Conservation (phyloP, 2,113 vertebrate genomes). For the Limanda limanda region DNA sequence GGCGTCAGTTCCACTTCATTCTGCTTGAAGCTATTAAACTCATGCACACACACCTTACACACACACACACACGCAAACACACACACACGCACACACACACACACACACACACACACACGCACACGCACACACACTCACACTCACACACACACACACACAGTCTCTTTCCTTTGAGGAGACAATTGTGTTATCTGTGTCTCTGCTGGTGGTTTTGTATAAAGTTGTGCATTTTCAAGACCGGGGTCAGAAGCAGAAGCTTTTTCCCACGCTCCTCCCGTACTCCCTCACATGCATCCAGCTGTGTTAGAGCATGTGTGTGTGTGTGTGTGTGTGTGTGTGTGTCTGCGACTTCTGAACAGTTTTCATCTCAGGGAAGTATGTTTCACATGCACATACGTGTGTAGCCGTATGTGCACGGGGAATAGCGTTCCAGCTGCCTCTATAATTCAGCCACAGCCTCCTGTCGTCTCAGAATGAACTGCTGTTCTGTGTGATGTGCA, state of each 20-base stretch:
- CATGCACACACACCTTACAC: background rate
- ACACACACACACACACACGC: no score
- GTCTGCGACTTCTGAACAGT: background rate
- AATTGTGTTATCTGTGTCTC: conserved; percentile 46
- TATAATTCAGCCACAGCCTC: conserved; percentile 50
- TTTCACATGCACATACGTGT: conserved; percentile 1
- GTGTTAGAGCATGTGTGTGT: background rate
- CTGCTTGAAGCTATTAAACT: conserved; percentile 30
- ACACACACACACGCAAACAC: no score
- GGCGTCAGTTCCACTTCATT: conserved; percentile 34
- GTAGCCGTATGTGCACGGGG: conserved; percentile 4
- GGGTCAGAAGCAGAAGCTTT: conserved; percentile 29
- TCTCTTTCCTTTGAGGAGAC: conserved; percentile 22
- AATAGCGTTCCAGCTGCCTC: conserved; percentile 24
- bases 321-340: no score
- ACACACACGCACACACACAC: no score
- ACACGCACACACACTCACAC: no score
- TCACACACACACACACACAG: background rate
- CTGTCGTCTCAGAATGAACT: conserved; percentile 45
- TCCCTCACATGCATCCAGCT: conserved; percentile 21
- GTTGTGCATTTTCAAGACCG: conserved; percentile 33
- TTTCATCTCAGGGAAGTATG: background rate
- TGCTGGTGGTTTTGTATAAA: conserved; percentile 35
- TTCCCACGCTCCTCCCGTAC: conserved; percentile 55
- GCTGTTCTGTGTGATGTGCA: conserved; percentile 34